phyloP scores from a whole-genome alignment of 2,113 vertebrate species.

The Cnemophilus loriae region DNA sequence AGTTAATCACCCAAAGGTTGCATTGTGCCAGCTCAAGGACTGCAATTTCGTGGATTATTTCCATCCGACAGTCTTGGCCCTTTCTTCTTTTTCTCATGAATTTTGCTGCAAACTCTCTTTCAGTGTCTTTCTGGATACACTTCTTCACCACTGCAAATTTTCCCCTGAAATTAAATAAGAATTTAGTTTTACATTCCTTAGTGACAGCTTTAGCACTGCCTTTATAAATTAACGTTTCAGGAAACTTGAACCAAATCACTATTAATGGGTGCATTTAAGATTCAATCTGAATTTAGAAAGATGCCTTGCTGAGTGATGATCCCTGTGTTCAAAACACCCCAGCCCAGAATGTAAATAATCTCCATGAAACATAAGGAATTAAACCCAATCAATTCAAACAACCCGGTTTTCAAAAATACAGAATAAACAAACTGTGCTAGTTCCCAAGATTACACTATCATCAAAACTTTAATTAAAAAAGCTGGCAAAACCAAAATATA shows the following conservation, averaged over 20 bases:
- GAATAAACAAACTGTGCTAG: background rate
- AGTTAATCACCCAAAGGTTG: constrained; percentile 86
- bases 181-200: background rate
- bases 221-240: background rate
- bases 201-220: background rate
- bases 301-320: background rate
- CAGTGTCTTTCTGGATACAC: constrained; percentile 88
- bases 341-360: background rate
- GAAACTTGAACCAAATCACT: background rate
- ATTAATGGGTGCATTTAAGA: background rate
- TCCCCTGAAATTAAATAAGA: constrained; percentile 75
- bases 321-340: background rate
- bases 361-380: background rate
- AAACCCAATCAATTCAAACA: background rate
- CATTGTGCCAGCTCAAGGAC: constrained; percentile 86
- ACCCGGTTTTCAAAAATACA: background rate
- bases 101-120: constrained; percentile 90
- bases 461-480: background rate
- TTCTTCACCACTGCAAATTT: constrained; percentile 97
- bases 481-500: background rate
- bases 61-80: constrained; percentile 89
- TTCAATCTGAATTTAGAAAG: background rate
- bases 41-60: constrained; percentile 93
- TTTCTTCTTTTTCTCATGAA: constrained; percentile 93
- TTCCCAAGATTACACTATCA: background rate